phyloP scores from a whole-genome alignment of 2,888 invertebrate species.

The Auanema freiburgensis region DNA sequence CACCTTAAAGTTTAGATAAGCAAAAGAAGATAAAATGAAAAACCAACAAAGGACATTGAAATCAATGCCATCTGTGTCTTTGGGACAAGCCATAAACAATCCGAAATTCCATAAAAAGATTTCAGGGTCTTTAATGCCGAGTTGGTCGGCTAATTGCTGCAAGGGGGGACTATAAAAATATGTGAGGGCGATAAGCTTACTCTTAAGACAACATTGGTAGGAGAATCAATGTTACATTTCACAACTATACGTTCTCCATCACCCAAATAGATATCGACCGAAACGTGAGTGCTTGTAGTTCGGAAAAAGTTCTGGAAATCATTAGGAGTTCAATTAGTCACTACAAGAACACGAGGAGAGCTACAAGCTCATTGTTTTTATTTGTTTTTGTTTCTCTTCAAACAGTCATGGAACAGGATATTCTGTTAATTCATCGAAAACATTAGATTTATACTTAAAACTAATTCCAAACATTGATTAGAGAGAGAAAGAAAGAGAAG shows the following conservation, averaged over 20 bases:
- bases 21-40: background rate
- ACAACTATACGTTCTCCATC: constrained; percentile 38
- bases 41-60: constrained; percentile 16
- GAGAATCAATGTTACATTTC: constrained; percentile 28
- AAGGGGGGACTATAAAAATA: constrained; percentile 37
- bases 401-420: too few relatives aligned
- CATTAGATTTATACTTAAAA: too few relatives aligned
- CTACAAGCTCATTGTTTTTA: background rate
- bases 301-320: constrained; percentile 43
- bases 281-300: constrained; percentile 37
- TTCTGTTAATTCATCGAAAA: too few relatives aligned
- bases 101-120: constrained; percentile 85
- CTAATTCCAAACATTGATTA: background rate
- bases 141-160: constrained; percentile 79
- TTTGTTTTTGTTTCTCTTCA: background rate
- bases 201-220: constrained; percentile 49
- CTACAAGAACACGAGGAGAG: background rate
- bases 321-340: background rate
- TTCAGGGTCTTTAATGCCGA: constrained; percentile 75
- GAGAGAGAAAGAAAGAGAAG: background rate
- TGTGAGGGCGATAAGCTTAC: constrained; percentile 17
- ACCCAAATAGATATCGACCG: constrained; percentile 37
- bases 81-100: constrained; percentile 80
- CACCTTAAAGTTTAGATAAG: constrained; percentile 68
- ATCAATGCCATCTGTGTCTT: constrained; percentile 22